Evolutionary conservation across 2,113 vertebrate species (phyloP).

Genomic region (Pituophis catenifer): DNA sequence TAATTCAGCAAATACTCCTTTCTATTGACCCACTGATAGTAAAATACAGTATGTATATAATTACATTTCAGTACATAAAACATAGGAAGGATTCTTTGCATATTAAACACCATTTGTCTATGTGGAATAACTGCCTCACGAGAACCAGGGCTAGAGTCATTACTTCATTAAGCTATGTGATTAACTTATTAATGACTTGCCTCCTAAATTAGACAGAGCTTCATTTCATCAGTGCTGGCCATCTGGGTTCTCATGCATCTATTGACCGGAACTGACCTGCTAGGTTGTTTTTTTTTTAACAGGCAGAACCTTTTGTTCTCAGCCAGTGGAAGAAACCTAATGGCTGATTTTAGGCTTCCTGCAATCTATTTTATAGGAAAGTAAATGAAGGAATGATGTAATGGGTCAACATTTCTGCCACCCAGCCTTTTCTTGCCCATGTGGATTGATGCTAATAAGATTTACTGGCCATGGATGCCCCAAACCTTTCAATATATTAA

Average conservation of each 20-base stretch:
- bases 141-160: neutral
- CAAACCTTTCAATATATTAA: neutral
- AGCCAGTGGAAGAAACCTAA: neutral
- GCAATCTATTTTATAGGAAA: neutral
- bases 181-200: slow-evolving; percentile 17
- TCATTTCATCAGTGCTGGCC: slow-evolving; percentile 19
- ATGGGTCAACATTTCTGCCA: neutral
- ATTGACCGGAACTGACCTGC: neutral
- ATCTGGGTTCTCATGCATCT: slow-evolving; percentile 13
- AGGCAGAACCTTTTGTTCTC: neutral
- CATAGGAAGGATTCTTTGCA: neutral
- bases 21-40: neutral
- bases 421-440: neutral
- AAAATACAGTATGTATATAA: neutral
- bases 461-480: neutral
- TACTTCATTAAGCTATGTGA: slow-evolving; percentile 15
- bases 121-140: neutral
- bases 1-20: neutral
- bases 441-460: neutral
- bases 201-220: slow-evolving; percentile 9
- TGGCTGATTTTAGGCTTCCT: neutral
- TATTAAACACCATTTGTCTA: neutral
- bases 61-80: neutral
- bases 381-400: neutral
- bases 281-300: neutral